Evolutionary conservation across 2,113 vertebrate species (phyloP).

Genomic region (Petrocephalus zakoni): DNA sequence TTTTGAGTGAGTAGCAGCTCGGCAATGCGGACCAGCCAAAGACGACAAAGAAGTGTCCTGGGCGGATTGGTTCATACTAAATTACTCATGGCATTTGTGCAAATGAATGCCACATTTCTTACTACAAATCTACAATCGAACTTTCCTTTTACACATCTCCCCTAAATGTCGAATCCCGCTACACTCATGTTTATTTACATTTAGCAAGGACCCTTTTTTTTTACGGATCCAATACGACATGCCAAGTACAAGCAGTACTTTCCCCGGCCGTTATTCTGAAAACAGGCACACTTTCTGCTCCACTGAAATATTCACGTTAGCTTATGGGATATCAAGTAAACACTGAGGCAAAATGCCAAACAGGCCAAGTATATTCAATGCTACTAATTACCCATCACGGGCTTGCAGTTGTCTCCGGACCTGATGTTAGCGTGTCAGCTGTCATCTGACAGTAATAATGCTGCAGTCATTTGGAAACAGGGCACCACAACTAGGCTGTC

Average conservation of each 20-base stretch:
- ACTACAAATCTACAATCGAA: background rate
- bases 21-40: background rate
- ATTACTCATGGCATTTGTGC: background rate
- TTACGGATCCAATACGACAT: background rate
- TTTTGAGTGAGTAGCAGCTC: background rate
- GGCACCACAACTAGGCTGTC: background rate
- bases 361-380: background rate
- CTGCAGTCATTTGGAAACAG: slow-evolving; percentile 9
- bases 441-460: background rate
- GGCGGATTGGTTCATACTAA: background rate
- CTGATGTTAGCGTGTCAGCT: background rate
- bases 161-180: background rate
- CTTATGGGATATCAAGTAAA: background rate
- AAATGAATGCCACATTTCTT: background rate
- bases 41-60: background rate
- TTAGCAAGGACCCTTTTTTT: background rate
- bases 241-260: background rate
- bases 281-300: background rate
- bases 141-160: background rate
- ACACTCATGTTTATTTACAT: background rate
- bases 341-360: background rate
- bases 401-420: background rate
- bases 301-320: background rate
- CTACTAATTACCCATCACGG: background rate
- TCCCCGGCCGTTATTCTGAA: background rate